Conservation (phyloP, 2,113 vertebrate species). For the Odocoileus hemionus region DNA sequence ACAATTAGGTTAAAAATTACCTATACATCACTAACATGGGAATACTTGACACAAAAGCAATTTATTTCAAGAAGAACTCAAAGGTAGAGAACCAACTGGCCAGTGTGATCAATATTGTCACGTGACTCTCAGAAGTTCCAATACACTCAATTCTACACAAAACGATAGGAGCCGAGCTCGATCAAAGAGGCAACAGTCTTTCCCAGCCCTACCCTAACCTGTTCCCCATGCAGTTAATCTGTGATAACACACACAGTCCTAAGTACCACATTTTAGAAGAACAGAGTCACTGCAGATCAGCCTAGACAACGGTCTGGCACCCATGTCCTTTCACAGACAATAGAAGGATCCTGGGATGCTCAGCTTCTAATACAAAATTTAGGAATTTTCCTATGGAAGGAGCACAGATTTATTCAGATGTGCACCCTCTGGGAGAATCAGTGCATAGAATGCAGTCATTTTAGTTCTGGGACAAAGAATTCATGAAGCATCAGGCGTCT, state of each 20-base stretch:
- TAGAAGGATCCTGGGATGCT: background rate
- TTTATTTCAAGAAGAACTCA: background rate
- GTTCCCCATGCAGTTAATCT: background rate
- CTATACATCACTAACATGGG: background rate
- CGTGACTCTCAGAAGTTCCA: background rate
- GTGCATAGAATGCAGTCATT: background rate
- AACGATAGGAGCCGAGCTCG: fast-evolving
- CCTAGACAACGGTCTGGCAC: background rate
- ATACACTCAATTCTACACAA: background rate
- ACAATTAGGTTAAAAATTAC: background rate
- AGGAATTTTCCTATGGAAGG: background rate
- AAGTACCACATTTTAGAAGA: background rate
- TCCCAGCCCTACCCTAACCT: background rate
- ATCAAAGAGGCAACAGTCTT: background rate
- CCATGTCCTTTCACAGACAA: background rate
- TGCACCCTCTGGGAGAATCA: background rate
- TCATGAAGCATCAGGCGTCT: background rate
- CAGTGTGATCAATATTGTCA: background rate
- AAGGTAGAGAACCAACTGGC: background rate
- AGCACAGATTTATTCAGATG: background rate
- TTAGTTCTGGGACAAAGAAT: background rate
- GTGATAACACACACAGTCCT: background rate
- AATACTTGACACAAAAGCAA: background rate
- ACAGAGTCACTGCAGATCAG: background rate
- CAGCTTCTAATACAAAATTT: background rate